Evolutionary conservation across 2,888 invertebrate species (phyloP).

Genomic region (Scaptomyza cyrtandrae): DNA sequence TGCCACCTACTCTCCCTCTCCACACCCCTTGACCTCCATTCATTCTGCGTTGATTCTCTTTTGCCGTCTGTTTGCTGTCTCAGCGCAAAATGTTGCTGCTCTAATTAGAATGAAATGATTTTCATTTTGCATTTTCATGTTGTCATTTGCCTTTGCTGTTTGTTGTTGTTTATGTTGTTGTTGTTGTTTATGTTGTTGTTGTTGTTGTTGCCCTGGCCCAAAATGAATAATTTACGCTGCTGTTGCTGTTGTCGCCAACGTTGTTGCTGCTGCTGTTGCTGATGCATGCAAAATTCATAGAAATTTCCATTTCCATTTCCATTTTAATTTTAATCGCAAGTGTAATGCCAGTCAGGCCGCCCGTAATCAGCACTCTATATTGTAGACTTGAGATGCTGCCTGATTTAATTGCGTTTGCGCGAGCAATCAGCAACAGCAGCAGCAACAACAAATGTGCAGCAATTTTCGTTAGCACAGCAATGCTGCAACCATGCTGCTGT

Average conservation of each 20-base stretch:
- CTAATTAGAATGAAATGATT: conserved; percentile 79
- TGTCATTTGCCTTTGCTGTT: conserved; percentile 45
- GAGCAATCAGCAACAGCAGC: conserved; percentile 29
- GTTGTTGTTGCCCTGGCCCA: conserved; percentile 45
- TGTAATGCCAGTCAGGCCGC: conserved; percentile 46
- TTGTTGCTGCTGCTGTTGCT: conserved; percentile 52
- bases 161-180: conserved; percentile 13
- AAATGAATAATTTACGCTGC: conserved; percentile 73
- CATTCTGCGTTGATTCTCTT: neutral
- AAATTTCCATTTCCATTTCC: conserved; percentile 65
- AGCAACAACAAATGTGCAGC: conserved; percentile 13
- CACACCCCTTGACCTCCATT: neutral
- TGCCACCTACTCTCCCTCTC: no score
- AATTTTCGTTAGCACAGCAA: conserved; percentile 29
- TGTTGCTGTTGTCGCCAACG: conserved; percentile 11
- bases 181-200: conserved; percentile 6
- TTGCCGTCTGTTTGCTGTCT: conserved; percentile 71
- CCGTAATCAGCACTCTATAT: conserved; percentile 2
- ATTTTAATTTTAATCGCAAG: conserved; percentile 74
- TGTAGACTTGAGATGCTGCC: conserved; percentile 39
- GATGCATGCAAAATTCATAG: conserved; percentile 75
- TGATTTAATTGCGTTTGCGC: conserved; percentile 68
- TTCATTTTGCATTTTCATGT: conserved; percentile 75
- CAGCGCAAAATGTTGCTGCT: conserved; percentile 77
- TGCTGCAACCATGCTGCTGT: neutral